Base-by-base conservation (phyloP, 1,140 invertebrate species). In the Vanessa tameamea region DNA sequence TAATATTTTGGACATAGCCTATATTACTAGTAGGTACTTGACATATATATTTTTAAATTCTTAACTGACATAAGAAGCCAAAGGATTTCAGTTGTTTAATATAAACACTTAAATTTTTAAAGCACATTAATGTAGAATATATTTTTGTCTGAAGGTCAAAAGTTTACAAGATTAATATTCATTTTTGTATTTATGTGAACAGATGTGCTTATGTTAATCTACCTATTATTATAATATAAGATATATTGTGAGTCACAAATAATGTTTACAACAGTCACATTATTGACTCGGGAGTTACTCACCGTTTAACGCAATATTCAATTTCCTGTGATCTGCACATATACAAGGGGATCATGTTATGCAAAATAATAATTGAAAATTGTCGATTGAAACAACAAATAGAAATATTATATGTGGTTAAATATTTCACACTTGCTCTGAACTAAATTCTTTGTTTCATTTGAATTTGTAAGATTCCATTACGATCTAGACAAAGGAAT, bases 251-350 rank as follows among this genome's bases (percentile, higher is more conserved):
- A 61, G 20, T 59, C 57, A 15, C 23, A 31, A 13, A 15, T 11
- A 8, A 43, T 43, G 37, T 43, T 43, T 43, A 9, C 9, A 43
- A 37, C 31, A 43, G 7, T 43, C 7, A 5, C 23, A 12, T 57
- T 57, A 57, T 23, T 20, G 47, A 26, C 48, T 64, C 31, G 7
- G 47, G 11, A 71, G 48, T 53, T 53, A 64, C 43, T 67, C 37
- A 69, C 37, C 55, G 20, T 69, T 69, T 57, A 20, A 15, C 13
- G 57, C 64, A 51, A 73, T 73, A 73, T 73, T 55, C 47, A 50
- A 73, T 68, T 73, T 73, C 72, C 72, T 73, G 72, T 23, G n/a
- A 73, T 69, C 37, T 31, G 48, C 47, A 63, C 12, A 73, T 51
- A 63, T 47, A 66, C 64, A 59, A 73, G 72, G 72, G 72, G 72